phyloP scores from a whole-genome alignment of 92 coral and sea anemone species.

The Virgularia gustaviana region DNA sequence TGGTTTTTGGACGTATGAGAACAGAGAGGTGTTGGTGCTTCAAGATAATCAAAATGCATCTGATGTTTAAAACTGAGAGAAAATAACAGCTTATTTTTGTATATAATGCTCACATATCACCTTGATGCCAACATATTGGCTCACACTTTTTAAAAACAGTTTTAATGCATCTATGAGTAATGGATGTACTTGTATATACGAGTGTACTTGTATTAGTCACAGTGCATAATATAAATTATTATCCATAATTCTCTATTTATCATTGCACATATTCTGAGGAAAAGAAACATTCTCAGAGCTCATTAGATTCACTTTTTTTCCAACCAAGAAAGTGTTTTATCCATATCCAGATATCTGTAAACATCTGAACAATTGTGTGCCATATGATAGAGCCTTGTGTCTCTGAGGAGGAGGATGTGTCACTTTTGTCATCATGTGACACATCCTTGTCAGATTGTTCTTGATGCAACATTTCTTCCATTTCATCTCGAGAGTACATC shows the following conservation, averaged over 20 bases:
- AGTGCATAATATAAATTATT: too few relatives aligned
- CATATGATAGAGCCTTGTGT: constrained; percentile 67
- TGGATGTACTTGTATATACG: too few relatives aligned
- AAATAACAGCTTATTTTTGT: background rate
- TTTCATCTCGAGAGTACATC: constrained; percentile 96
- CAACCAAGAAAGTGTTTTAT: constrained; percentile 57
- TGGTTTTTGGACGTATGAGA: constrained; percentile 98
- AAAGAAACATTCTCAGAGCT: too few relatives aligned
- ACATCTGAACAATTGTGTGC: constrained; percentile 64
- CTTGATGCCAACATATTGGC: too few relatives aligned
- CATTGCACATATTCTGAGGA: too few relatives aligned
- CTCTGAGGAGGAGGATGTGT: constrained; percentile 19
- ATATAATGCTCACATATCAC: background rate
- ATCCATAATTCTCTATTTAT: too few relatives aligned
- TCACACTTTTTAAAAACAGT: too few relatives aligned
- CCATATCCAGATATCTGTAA: constrained; percentile 72
- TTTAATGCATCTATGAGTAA: too few relatives aligned
- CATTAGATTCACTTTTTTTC: too few relatives aligned
- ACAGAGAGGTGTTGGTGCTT: constrained; percentile 77
- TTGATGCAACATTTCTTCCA: constrained; percentile 62
- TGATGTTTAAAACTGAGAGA: constrained; percentile 8
- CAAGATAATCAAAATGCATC: constrained; percentile 57
- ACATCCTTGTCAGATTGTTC: constrained; percentile 41
- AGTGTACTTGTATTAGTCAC: too few relatives aligned
- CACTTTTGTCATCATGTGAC: constrained; percentile 42